Percentiles rank a stretch among this genome's conserved stretches.
phyloP scores from a whole-genome alignment of 30 jellyfish, hydroid and myxozoan species.

The Cassiopea andromeda region DNA sequence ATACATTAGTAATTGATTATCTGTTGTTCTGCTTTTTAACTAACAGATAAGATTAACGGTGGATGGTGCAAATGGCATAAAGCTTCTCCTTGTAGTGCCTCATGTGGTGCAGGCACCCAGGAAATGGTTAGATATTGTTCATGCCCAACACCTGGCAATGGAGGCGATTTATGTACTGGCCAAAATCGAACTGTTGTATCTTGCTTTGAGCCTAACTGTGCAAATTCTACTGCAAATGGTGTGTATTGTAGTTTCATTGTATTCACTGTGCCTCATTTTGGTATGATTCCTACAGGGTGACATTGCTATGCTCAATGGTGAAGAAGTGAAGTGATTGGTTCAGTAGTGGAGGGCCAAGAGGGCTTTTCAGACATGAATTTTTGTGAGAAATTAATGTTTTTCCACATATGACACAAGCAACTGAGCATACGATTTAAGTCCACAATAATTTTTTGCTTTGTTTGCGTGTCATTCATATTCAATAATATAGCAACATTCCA shows the following conservation, averaged over 20 bases:
- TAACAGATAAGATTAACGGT: neutral
- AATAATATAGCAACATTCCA: too few relatives aligned
- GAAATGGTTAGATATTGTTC: neutral
- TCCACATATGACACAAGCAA: too few relatives aligned
- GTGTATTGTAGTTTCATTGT: neutral
- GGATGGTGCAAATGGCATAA: slow-evolving; percentile 12
- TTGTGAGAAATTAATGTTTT: too few relatives aligned
- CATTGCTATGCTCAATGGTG: too few relatives aligned
- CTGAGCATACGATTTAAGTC: too few relatives aligned
- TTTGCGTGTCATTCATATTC: too few relatives aligned
- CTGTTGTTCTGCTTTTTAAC: neutral
- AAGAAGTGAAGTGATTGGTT: too few relatives aligned
- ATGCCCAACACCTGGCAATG: slow-evolving; percentile 17
- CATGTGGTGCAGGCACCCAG: slow-evolving; percentile 2
- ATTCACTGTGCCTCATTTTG: neutral
- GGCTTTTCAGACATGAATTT: too few relatives aligned
- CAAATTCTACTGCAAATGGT: neutral
- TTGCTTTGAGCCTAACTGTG: neutral
- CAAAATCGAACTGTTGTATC: neutral
- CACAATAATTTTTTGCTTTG: too few relatives aligned
- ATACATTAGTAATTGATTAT: neutral
- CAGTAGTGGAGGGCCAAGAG: too few relatives aligned
- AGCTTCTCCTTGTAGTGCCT: neutral
- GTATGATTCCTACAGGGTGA: neutral
- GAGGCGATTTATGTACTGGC: slow-evolving; percentile 1